phyloP scores from a whole-genome alignment of 2,888 invertebrate genomes.

The Lithosia quadra region DNA sequence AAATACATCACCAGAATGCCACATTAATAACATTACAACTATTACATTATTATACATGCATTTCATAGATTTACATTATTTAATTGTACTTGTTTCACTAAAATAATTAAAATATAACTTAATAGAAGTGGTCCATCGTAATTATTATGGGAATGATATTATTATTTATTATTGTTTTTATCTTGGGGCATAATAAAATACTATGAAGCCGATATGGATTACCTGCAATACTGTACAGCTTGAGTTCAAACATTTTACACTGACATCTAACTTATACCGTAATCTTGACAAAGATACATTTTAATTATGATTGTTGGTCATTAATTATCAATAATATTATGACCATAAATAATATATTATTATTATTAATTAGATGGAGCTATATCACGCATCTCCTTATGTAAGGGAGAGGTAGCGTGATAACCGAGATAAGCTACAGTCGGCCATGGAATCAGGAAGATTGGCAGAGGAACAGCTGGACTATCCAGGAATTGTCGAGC shows the following conservation, averaged over 20 bases:
- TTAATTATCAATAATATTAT: too few relatives aligned
- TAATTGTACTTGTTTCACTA: slow-evolving; percentile 42
- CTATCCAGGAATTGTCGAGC: too few relatives aligned
- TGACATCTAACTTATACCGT: background rate
- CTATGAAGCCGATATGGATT: slow-evolving; percentile 24
- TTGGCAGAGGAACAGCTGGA: too few relatives aligned
- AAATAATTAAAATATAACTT: slow-evolving; percentile 37
- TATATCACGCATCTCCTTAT: too few relatives aligned
- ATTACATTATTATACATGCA: slow-evolving; percentile 26
- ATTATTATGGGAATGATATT: slow-evolving; percentile 31
- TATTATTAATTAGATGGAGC: too few relatives aligned
- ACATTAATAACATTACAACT: slow-evolving; percentile 37
- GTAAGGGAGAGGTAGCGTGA: too few relatives aligned
- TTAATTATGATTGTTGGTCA: background rate
- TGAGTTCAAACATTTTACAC: background rate
- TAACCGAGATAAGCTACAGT: too few relatives aligned
- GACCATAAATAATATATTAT: too few relatives aligned
- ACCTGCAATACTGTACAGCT: slow-evolving; percentile 12
- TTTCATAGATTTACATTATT: slow-evolving; percentile 30
- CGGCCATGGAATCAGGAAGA: too few relatives aligned
- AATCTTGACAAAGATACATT: background rate
- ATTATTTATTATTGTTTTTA: slow-evolving; percentile 19
- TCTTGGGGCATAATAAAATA: slow-evolving; percentile 26
- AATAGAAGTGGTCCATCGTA: slow-evolving; percentile 43
- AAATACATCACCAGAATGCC: slow-evolving; percentile 37